These are phyloP conservation scores for Ametastegia equiseti DNA, from an alignment of 2,888 invertebrate species.

Conservation along the genomic window DNA sequence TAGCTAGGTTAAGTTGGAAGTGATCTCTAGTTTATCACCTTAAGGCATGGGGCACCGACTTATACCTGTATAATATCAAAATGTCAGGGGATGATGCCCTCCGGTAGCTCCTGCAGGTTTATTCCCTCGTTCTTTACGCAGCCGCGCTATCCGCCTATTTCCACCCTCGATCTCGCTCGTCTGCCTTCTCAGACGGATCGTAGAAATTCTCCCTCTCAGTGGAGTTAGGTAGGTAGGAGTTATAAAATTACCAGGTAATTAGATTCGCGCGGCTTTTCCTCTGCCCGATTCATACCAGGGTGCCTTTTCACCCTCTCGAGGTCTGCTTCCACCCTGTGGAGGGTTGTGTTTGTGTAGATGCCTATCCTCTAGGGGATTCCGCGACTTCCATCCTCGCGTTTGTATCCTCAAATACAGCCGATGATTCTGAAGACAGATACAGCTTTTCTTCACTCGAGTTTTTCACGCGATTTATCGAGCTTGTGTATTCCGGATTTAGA, in stretches of 20 bases:
- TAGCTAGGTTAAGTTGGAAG: no score
- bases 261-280: conserved; percentile 19
- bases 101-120: not conserved
- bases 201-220: conserved; percentile 14
- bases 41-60: no score
- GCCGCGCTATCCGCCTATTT: not conserved
- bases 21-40: no score
- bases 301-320: not conserved
- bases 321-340: not conserved
- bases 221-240: conserved; percentile 7
- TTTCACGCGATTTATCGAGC: no score
- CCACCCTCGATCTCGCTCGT: conserved; percentile 30
- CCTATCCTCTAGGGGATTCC: not conserved
- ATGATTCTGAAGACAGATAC: no score
- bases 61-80: conserved; percentile 37
- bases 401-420: no score
- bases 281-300: not conserved
- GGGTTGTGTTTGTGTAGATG: not conserved
- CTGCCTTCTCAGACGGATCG: conserved; percentile 17
- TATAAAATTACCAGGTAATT: conserved; percentile 40
- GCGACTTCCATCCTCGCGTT: no score
- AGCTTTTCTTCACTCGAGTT: no score
- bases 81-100: conserved; percentile 12
- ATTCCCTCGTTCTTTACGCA: not conserved
- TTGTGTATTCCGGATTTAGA: no score